Percentiles rank a stretch among this genome's conserved stretches.
These are phyloP conservation scores for Oxytorus armatus DNA, from an alignment of 2,888 invertebrate species.

Conservation along the genomic window DNA sequence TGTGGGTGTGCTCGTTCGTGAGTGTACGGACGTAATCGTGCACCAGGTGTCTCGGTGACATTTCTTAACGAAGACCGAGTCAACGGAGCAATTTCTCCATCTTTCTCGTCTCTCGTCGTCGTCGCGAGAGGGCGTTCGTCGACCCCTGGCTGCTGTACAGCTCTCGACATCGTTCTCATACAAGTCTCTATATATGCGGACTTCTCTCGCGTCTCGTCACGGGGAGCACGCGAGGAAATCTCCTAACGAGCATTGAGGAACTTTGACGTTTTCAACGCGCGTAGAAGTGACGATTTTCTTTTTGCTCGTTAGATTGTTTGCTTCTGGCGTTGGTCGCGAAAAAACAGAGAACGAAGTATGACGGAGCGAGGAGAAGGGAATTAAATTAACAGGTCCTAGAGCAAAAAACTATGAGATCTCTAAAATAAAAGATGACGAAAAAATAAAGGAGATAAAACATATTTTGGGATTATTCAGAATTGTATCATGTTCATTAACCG, in stretches of 20 bases:
- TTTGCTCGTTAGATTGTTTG: slow-evolving; percentile 80
- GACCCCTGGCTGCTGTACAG: slow-evolving; percentile 46
- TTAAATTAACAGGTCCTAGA: background rate
- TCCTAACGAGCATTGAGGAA: slow-evolving; percentile 78
- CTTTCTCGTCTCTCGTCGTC: slow-evolving; percentile 67
- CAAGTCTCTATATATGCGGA: slow-evolving; percentile 41
- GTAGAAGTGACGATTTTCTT: slow-evolving; percentile 71
- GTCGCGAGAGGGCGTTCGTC: slow-evolving; percentile 49
- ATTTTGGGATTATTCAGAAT: background rate
- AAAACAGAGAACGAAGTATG: slow-evolving; percentile 4
- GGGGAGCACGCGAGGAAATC: slow-evolving; percentile 62
- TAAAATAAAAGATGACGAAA: background rate
- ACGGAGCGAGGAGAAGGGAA: slow-evolving; percentile 1
- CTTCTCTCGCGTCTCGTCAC: slow-evolving; percentile 58
- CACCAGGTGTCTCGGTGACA: slow-evolving; percentile 82
- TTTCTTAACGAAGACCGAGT: slow-evolving; percentile 82
- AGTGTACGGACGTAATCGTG: slow-evolving; percentile 79
- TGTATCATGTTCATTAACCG: background rate
- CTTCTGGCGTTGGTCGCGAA: slow-evolving; percentile 65
- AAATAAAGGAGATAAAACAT: background rate
- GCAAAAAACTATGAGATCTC: background rate
- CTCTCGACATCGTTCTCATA: slow-evolving; percentile 33
- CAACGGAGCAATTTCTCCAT: slow-evolving; percentile 62
- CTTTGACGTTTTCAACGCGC: slow-evolving; percentile 68
- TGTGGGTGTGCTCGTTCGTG: slow-evolving; percentile 50